Evolutionary conservation across 2,888 invertebrate species (phyloP).

Genomic region (Mimumesa dahlbomi): DNA sequence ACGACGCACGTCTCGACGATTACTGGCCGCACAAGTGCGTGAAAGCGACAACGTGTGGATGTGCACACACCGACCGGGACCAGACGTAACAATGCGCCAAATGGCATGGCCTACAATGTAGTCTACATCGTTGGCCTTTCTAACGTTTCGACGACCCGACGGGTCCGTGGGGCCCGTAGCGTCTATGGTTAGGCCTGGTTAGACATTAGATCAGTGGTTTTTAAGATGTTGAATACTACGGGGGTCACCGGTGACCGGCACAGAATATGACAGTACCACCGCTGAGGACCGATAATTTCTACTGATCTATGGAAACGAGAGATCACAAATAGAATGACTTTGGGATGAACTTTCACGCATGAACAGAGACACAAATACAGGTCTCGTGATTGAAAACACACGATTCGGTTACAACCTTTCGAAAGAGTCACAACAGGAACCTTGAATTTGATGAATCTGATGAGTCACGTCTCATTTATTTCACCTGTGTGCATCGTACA

Average conservation of each 20-base stretch:
- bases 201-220: no score
- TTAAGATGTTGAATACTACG: no score
- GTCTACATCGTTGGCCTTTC: background rate
- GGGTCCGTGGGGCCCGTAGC: no score
- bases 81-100: constrained; percentile 9
- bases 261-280: no score
- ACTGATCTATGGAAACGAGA: no score
- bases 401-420: background rate
- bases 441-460: background rate
- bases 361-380: no score
- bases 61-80: background rate
- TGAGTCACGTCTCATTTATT: constrained; percentile 3
- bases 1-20: constrained; percentile 36
- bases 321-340: no score
- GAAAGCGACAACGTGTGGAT: background rate
- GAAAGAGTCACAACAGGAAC: constrained; percentile 3
- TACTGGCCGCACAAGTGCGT: constrained; percentile 20
- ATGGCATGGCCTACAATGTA: background rate
- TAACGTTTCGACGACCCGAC: background rate
- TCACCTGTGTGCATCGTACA: no score
- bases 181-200: no score
- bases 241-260: no score
- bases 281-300: no score
- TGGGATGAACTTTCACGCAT: no score
- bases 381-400: background rate